Conservation (phyloP, 2,888 invertebrate species). For the Anthophora plumipes region DNA sequence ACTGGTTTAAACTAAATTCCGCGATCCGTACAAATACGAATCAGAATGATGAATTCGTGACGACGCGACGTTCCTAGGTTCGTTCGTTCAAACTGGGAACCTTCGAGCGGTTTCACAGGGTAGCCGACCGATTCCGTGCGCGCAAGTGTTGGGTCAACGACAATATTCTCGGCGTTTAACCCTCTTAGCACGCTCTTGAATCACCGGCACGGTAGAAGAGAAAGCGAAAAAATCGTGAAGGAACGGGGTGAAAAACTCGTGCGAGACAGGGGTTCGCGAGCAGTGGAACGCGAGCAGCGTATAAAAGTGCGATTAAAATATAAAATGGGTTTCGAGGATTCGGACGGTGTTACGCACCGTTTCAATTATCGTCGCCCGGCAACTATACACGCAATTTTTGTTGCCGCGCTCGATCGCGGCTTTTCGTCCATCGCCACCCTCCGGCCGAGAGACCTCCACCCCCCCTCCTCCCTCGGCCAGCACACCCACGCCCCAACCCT, state of each 20-base stretch:
- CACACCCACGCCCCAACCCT: conserved; percentile 2
- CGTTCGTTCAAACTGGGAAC: not conserved
- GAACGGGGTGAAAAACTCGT: too few relatives aligned
- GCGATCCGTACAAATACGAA: conserved; percentile 1
- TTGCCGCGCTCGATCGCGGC: conserved; percentile 74
- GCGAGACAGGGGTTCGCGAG: conserved; percentile 44
- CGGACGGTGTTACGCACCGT: conserved; percentile 82
- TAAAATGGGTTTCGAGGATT: conserved; percentile 82
- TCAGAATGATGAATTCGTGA: not conserved
- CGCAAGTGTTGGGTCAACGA: too few relatives aligned
- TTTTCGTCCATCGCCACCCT: conserved; percentile 69
- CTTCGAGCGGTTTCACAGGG: too few relatives aligned
- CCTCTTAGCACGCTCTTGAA: too few relatives aligned
- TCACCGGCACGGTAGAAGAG: too few relatives aligned
- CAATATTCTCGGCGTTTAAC: too few relatives aligned
- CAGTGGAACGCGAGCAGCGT: conserved; percentile 67
- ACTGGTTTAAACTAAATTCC: conserved; percentile 12
- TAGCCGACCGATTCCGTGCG: too few relatives aligned
- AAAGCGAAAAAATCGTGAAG: too few relatives aligned
- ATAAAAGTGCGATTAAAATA: conserved; percentile 81
- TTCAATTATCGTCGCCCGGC: conserved; percentile 80
- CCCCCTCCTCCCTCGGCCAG: not conserved
- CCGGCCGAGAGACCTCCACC: not conserved
- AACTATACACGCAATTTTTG: conserved; percentile 78
- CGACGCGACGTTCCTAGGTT: not conserved